phyloP scores from a whole-genome alignment of 2,113 vertebrate genomes.

The Ceyx cyanopectus region DNA sequence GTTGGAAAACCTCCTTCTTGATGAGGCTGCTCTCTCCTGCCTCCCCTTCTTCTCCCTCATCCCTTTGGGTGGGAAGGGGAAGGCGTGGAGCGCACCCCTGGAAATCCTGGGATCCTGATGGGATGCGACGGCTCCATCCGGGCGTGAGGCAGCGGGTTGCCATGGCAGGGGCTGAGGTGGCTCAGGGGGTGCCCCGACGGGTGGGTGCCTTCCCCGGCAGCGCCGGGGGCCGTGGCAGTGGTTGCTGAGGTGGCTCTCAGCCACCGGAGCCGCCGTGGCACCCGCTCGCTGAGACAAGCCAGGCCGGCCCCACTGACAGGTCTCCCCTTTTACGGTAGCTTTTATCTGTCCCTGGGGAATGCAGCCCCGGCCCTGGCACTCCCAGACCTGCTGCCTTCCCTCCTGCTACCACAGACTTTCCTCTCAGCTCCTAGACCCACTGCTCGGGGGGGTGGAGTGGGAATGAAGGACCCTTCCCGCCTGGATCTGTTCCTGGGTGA shows the following conservation, averaged over 20 bases:
- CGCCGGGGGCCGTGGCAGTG: accelerated
- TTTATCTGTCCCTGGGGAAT: slow-evolving; percentile 45
- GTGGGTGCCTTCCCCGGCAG: background rate
- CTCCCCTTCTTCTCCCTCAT: background rate
- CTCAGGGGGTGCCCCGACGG: background rate
- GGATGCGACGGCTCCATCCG: slow-evolving; percentile 68
- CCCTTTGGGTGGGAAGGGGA: background rate
- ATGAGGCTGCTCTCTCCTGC: background rate
- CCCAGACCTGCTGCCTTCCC: background rate
- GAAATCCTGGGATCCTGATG: slow-evolving; percentile 50
- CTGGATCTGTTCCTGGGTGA: no score
- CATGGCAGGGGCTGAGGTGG: slow-evolving; percentile 52
- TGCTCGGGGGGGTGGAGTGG: accelerated
- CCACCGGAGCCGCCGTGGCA: background rate
- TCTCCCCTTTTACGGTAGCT: slow-evolving; percentile 76
- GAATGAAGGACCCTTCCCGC: background rate
- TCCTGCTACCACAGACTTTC: background rate
- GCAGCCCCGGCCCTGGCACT: background rate
- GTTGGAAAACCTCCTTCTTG: accelerated
- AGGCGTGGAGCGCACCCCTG: background rate
- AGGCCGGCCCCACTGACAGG: slow-evolving; percentile 62
- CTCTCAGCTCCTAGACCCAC: background rate
- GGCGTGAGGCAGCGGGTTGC: slow-evolving; percentile 76
- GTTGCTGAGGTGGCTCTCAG: background rate
- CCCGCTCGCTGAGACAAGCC: background rate